Evolutionary conservation across 35 echinoderm and acorn worm species (phyloP), one percentile per base, ranked within the genome.

Genomic region (Heliocidaris tuberculata): DNA sequence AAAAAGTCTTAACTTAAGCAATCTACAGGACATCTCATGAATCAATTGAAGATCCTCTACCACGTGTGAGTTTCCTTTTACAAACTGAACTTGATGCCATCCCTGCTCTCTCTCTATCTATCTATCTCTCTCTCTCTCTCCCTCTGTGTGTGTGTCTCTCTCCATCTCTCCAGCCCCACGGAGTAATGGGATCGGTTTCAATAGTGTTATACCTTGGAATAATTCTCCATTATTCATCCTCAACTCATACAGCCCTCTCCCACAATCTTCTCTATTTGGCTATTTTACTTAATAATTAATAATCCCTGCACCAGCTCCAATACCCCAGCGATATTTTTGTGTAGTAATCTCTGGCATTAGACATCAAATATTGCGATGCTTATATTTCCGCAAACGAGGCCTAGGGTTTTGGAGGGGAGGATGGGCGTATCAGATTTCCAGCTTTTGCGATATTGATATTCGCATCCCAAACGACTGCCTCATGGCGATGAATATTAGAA

Each of bases 391-490:
- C 50, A 48, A 59, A 49, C 29, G 91, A 16, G 50, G 91, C 29
- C 50, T 89, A 48, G 87, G 87, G 31, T 89, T 89, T 89, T 89
- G 31, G 31, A 16, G 15, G 87, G 87, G 87, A 50, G 48, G 91
- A 59, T n/a, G 50, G 48, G 27, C n/a, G 91, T 19, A 93, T 93
- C 91, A 29, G 47, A 48, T 93, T 59, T 93, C 91, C 47, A 59
- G 48, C 48, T 93, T 93, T 93, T 93, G 91, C 91, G 91, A 52
- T 93, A 93, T 93, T 93, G 91, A 93, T 93, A 93, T 93, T 93
- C 91, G 47, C 50, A 48, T 93, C 91, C 50, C 50, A 52, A 93
- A 56, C 50, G 91, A 59, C 91, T 30, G 91, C 21, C 91, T 93
- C 91, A 50, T 93, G 91, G 91, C 91, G 48, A 59, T 93, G 91